These are phyloP conservation scores for Hyposmocoma kahamanoa DNA, from an alignment of 1,140 invertebrate genomes.

Conservation along the genomic window DNA sequence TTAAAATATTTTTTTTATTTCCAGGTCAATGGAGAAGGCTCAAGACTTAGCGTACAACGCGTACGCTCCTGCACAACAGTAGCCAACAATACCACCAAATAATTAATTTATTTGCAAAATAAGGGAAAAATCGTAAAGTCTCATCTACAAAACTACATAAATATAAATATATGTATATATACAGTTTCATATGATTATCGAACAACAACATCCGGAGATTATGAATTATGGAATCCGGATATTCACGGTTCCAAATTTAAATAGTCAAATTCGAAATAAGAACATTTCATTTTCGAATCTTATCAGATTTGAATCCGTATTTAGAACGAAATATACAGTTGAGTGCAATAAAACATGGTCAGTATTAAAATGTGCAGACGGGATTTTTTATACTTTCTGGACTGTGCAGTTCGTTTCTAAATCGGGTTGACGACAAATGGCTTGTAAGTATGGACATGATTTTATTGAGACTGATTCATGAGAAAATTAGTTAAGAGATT, in stretches of 20 bases:
- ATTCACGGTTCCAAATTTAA: too few relatives aligned
- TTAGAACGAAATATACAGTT: background rate
- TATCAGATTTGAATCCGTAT: too few relatives aligned
- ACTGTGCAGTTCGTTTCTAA: too few relatives aligned
- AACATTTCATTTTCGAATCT: too few relatives aligned
- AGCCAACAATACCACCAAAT: conserved; percentile 30
- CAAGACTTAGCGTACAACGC: conserved; percentile 78
- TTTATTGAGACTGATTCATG: background rate
- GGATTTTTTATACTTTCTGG: background rate
- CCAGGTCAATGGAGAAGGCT: conserved; percentile 73
- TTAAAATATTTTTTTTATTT: conserved; percentile 20
- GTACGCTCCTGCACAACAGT: conserved; percentile 71
- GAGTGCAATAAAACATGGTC: background rate
- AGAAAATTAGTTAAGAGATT: background rate
- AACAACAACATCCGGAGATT: too few relatives aligned
- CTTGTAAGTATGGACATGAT: background rate
- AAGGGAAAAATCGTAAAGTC: conserved; percentile 13
- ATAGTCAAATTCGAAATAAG: too few relatives aligned
- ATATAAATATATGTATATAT: background rate
- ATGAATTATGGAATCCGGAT: too few relatives aligned
- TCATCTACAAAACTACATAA: background rate
- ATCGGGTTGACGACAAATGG: too few relatives aligned
- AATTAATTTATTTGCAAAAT: conserved; percentile 15
- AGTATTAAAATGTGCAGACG: background rate
- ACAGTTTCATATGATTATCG: too few relatives aligned